These are phyloP conservation scores for Vanessa tameamea DNA, from an alignment of 1,140 invertebrate genomes.

Conservation along the genomic window DNA sequence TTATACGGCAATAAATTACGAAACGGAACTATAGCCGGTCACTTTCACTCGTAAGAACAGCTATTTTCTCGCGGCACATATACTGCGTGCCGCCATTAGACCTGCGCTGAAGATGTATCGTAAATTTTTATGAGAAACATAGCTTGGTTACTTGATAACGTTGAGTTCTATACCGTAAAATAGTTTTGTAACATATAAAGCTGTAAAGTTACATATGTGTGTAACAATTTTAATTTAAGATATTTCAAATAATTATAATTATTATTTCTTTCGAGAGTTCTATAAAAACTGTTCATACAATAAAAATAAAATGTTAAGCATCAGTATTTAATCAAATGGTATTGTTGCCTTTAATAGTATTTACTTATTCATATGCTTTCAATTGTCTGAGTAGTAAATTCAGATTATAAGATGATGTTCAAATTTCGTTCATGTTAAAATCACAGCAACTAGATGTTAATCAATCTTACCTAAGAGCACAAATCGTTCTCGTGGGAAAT, in stretches of 20 bases:
- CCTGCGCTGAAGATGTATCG: constrained; percentile 53
- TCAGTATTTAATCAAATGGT: neutral
- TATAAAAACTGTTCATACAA: neutral
- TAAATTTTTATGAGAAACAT: constrained; percentile 59
- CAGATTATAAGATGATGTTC: neutral
- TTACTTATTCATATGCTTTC: too few species aligned
- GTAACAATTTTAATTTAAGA: neutral
- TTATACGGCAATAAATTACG: constrained; percentile 49
- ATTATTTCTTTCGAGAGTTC: neutral
- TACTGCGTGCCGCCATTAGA: constrained; percentile 44
- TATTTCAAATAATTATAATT: neutral
- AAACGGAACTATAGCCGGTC: constrained; percentile 66
- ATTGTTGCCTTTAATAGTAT: neutral
- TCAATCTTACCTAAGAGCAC: constrained; percentile 6
- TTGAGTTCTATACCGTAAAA: too few species aligned
- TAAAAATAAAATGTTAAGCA: neutral
- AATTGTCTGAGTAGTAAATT: neutral
- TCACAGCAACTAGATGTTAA: neutral
- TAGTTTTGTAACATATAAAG: neutral
- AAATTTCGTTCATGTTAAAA: neutral
- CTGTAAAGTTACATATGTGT: neutral
- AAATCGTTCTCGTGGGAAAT: constrained; percentile 4
- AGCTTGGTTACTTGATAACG: constrained; percentile 19
- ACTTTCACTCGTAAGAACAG: constrained; percentile 74
- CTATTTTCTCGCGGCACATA: constrained; percentile 65